phyloP scores from a whole-genome alignment of 2,888 invertebrate species.

The Polyploca ridens region DNA sequence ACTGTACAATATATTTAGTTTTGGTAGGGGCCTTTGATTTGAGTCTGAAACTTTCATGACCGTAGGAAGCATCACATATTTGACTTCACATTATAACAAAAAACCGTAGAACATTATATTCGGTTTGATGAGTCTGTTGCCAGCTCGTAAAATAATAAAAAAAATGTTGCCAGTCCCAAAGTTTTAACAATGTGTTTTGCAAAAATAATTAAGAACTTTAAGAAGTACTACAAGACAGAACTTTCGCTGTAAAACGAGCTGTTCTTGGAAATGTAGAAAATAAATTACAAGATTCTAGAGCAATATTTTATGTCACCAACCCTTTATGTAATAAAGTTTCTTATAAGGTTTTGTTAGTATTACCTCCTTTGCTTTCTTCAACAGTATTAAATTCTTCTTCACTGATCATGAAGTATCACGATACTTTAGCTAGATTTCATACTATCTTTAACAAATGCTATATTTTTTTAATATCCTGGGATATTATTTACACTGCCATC shows the following conservation, averaged over 20 bases:
- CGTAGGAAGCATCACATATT: too few species aligned
- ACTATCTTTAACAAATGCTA: too few species aligned
- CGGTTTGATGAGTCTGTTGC: too few species aligned
- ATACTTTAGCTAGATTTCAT: not conserved
- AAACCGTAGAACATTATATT: too few species aligned
- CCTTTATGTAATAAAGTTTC: not conserved
- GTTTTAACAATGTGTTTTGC: not conserved
- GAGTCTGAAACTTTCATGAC: too few species aligned
- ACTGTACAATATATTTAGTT: too few species aligned
- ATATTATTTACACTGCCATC: too few species aligned
- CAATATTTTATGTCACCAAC: slow-evolving; percentile 4
- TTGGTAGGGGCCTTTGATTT: too few species aligned
- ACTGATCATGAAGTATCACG: not conserved
- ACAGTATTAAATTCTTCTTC: not conserved
- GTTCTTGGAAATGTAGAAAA: not conserved
- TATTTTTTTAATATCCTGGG: too few species aligned
- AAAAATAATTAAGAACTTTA: not conserved
- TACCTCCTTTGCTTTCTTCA: not conserved
- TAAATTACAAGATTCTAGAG: not conserved
- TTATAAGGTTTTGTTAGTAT: not conserved
- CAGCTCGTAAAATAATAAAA: too few species aligned
- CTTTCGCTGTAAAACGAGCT: not conserved
- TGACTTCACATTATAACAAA: too few species aligned
- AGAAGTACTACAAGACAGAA: not conserved
- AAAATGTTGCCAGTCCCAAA: not conserved